These are phyloP conservation scores for Ectobius pallidus DNA, from an alignment of 2,888 invertebrate genomes.

Conservation along the genomic window DNA sequence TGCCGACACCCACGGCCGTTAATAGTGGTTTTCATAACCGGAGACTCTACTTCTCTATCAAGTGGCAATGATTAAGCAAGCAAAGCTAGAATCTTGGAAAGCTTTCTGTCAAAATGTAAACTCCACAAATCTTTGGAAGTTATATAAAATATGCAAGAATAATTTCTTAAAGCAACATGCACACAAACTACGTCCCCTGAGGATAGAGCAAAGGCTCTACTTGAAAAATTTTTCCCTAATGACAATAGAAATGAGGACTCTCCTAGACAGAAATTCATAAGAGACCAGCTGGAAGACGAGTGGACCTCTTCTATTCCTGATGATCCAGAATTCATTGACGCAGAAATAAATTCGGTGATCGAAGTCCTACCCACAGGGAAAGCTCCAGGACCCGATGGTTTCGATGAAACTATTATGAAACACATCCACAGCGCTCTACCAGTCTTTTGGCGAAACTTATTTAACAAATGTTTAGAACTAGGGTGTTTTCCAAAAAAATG, in stretches of 20 bases:
- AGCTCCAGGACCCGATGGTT: neutral
- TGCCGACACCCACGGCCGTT: no score
- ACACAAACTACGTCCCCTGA: neutral
- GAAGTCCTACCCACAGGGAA: neutral
- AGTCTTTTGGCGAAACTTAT: neutral
- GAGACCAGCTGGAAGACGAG: neutral
- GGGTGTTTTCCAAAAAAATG: neutral
- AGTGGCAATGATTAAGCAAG: constrained; percentile 6
- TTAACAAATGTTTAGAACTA: neutral
- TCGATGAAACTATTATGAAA: neutral
- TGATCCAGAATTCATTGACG: neutral
- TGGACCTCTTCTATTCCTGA: neutral
- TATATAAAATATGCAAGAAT: neutral
- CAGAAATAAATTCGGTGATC: neutral
- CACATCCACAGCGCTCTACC: neutral
- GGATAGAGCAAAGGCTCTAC: neutral
- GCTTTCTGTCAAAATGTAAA: constrained; percentile 1
- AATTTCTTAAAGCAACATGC: neutral
- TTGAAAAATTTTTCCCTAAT: neutral
- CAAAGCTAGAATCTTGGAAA: neutral
- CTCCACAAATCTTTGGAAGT: neutral
- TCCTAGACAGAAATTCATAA: neutral
- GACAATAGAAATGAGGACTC: neutral
- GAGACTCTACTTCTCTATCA: no score
- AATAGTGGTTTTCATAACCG: no score